Percentiles rank a stretch among this genome's conserved stretches.
These are phyloP conservation scores for Bombus confusus DNA, from an alignment of 1,140 invertebrate species.

Conservation along the genomic window DNA sequence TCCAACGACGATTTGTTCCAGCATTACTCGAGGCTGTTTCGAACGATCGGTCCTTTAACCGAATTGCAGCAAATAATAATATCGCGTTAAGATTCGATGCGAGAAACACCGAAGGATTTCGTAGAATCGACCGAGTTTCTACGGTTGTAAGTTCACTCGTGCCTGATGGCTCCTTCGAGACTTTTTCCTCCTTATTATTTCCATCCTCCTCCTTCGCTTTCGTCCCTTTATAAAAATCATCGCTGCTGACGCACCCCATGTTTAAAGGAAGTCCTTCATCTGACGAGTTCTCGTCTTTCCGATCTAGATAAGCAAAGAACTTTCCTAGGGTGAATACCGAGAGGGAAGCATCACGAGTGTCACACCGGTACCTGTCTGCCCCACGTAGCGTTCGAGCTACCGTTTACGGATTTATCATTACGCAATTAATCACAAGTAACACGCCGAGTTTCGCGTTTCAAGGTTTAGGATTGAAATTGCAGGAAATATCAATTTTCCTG, in stretches of 20 bases:
- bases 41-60: too few relatives aligned
- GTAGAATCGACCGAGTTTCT: not conserved
- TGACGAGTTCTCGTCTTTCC: conserved; percentile 14
- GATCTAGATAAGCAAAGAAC: conserved; percentile 26
- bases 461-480: not conserved
- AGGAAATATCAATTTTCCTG: not conserved
- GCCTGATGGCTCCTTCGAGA: too few relatives aligned
- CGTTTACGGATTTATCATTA: not conserved
- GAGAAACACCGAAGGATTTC: not conserved
- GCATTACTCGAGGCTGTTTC: too few relatives aligned
- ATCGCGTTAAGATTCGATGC: too few relatives aligned
- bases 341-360: conserved; percentile 18
- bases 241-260: too few relatives aligned
- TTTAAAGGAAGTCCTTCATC: conserved; percentile 22
- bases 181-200: not conserved
- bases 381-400: not conserved
- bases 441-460: not conserved
- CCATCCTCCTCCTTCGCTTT: not conserved
- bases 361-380: not conserved
- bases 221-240: not conserved
- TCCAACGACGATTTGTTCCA: too few relatives aligned
- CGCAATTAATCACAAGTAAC: not conserved
- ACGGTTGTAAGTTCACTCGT: not conserved
- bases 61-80: too few relatives aligned
- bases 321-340: conserved; percentile 1